A percentile compares a stretch with the other conserved stretches of the same genome.
Evolutionary conservation across 64 coral and sea anemone species (phyloP).

Genomic region (Pocillopora verrucosa): DNA sequence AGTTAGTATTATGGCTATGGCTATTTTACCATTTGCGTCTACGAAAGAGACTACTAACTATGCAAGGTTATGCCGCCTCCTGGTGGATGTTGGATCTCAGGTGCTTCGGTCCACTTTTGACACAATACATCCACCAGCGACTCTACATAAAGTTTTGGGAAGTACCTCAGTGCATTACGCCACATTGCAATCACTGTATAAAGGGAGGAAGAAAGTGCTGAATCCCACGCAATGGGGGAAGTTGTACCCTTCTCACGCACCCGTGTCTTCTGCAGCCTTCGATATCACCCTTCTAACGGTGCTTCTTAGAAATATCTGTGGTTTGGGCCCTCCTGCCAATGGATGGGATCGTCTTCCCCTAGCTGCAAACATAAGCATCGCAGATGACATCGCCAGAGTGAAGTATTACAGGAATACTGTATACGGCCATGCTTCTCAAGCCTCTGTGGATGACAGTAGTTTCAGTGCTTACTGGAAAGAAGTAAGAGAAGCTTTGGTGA

Average conservation of each 20-base stretch:
- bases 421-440: slow-evolving; percentile 29
- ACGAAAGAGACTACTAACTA: slow-evolving; percentile 39
- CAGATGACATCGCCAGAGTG: slow-evolving; percentile 36
- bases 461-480: slow-evolving; percentile 37
- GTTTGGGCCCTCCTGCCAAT: background rate
- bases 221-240: slow-evolving; percentile 33
- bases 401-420: slow-evolving; percentile 54
- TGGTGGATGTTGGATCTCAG: slow-evolving; percentile 16
- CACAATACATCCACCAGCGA: slow-evolving; percentile 7
- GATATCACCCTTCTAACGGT: slow-evolving; percentile 37
- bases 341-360: slow-evolving; percentile 47
- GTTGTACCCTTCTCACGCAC: slow-evolving; percentile 18
- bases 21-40: background rate
- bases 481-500: slow-evolving; percentile 3
- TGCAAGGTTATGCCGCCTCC: slow-evolving; percentile 1
- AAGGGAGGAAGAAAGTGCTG: slow-evolving; percentile 8
- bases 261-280: background rate
- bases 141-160: background rate
- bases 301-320: slow-evolving; percentile 43
- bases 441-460: slow-evolving; percentile 12
- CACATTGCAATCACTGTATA: background rate
- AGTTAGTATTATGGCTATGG: background rate
- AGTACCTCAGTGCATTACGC: background rate
- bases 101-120: slow-evolving; percentile 6
- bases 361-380: slow-evolving; percentile 13